phyloP scores from a whole-genome alignment of 1,140 invertebrate genomes.

The Drosophila parabipectinata region DNA sequence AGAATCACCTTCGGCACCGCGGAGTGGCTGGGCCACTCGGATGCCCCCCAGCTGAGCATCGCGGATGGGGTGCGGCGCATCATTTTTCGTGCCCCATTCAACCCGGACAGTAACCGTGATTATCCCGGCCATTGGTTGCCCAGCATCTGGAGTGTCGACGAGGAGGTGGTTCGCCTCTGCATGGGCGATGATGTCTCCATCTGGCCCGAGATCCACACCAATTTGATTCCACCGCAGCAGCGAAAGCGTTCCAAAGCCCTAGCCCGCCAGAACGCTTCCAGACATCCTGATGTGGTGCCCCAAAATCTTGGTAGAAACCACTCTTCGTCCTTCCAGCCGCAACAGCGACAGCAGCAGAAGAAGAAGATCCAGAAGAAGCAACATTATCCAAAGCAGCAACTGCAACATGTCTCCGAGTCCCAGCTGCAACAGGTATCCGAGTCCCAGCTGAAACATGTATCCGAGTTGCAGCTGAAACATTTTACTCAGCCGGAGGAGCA shows the following conservation, averaged over 20 bases:
- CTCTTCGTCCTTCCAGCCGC: background rate
- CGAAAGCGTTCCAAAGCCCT: no score
- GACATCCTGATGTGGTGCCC: no score
- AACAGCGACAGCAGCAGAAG: background rate
- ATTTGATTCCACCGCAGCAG: background rate
- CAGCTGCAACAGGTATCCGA: no score
- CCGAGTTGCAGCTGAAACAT: background rate
- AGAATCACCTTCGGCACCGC: background rate
- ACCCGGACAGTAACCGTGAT: background rate
- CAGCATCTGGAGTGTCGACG: background rate
- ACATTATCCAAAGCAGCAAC: background rate
- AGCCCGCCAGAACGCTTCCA: no score
- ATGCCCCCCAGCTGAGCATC: background rate
- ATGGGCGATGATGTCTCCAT: background rate
- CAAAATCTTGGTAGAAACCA: background rate
- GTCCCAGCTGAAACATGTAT: no score
- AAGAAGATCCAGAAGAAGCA: background rate
- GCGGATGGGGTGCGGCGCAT: background rate
- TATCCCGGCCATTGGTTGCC: background rate
- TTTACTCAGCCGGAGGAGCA: background rate
- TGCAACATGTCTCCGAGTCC: no score
- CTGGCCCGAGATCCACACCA: background rate
- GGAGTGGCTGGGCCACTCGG: background rate
- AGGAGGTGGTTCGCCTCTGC: background rate
- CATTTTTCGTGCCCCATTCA: background rate